Conservation (phyloP, 2,888 invertebrate species). For the Thereva unica region DNA sequence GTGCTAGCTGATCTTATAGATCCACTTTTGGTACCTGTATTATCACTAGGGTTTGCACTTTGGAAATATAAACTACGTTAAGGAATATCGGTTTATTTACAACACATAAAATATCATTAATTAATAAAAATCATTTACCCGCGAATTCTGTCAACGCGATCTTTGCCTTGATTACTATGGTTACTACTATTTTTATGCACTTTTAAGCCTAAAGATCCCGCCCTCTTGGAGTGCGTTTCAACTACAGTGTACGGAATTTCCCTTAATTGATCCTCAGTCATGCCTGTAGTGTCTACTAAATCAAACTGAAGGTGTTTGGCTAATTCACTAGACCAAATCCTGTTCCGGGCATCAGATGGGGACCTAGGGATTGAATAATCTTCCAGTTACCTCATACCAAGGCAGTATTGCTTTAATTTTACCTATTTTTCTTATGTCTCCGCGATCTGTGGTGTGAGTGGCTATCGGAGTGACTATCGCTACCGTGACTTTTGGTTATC, state of each 20-base stretch:
- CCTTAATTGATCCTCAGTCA: constrained; percentile 83
- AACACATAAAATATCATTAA: constrained; percentile 27
- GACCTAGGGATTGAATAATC: constrained; percentile 60
- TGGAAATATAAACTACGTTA: constrained; percentile 55
- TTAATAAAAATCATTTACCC: constrained; percentile 51
- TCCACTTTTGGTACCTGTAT: constrained; percentile 58
- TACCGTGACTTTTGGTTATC: constrained; percentile 56
- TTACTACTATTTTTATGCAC: constrained; percentile 58
- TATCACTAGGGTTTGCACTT: constrained; percentile 57
- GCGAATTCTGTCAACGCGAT: constrained; percentile 58
- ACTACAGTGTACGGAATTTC: constrained; percentile 90
- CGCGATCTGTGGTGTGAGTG: constrained; percentile 59
- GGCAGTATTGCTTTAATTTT: constrained; percentile 42
- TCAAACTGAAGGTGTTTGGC: constrained; percentile 87
- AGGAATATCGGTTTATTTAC: constrained; percentile 36
- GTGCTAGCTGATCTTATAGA: constrained; percentile 67
- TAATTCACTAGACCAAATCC: constrained; percentile 75
- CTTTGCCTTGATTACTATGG: constrained; percentile 53
- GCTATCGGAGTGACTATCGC: constrained; percentile 64
- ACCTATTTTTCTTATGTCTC: constrained; percentile 66
- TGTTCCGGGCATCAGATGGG: constrained; percentile 70
- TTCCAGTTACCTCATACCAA: not conserved
- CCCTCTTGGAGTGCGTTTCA: constrained; percentile 63
- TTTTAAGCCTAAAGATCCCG: constrained; percentile 54
- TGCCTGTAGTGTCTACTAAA: constrained; percentile 84